Conservation (phyloP, 2,888 invertebrate species). For the Lissocephala sabroskyi region DNA sequence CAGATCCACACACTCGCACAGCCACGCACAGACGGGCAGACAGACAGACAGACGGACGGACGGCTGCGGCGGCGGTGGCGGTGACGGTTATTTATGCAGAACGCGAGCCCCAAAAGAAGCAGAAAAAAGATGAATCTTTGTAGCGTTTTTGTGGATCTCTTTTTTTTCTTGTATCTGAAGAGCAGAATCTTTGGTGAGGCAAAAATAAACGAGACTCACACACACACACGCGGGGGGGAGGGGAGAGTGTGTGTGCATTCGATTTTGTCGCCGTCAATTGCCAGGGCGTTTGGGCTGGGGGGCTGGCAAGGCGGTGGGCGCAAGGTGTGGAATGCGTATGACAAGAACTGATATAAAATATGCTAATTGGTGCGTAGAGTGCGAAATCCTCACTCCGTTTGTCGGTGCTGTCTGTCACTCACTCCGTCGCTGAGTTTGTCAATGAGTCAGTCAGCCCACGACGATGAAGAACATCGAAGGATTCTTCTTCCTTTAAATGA, state of each 20-base stretch:
- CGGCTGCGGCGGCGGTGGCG: conserved; percentile 6
- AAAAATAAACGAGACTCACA: conserved; percentile 48
- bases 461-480: too few species aligned
- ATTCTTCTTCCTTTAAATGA: too few species aligned
- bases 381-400: not conserved
- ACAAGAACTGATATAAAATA: conserved; percentile 63
- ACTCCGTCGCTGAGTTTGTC: too few species aligned
- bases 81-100: conserved; percentile 63
- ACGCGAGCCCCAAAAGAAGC: too few species aligned
- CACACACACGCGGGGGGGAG: conserved; percentile 2
- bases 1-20: not conserved
- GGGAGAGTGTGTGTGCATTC: conserved; percentile 4
- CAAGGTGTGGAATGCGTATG: conserved; percentile 52
- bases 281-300: conserved; percentile 10
- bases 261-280: conserved; percentile 43
- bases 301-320: conserved; percentile 8
- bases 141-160: too few species aligned
- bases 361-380: conserved; percentile 53
- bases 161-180: too few species aligned
- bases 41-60: conserved; percentile 4
- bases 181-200: conserved; percentile 52
- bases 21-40: not conserved
- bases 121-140: too few species aligned
- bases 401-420: too few species aligned
- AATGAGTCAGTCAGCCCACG: too few species aligned